phyloP scores from a whole-genome alignment of 2,797 vertebrate species.

The Hypotaenidia philippensis region DNA sequence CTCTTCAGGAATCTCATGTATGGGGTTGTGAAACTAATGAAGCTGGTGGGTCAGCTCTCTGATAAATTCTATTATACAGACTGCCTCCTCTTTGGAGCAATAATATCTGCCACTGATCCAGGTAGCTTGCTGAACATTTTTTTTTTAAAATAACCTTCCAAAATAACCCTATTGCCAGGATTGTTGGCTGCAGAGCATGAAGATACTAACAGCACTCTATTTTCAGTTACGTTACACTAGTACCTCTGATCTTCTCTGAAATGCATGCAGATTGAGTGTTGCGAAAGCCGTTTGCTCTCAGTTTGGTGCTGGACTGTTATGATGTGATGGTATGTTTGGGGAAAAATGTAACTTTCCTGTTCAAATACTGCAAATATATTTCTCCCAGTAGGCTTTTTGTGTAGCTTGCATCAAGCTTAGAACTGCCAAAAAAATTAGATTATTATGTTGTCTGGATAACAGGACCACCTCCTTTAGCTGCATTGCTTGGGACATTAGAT shows the following conservation, averaged over 20 bases:
- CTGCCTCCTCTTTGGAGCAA: conserved; percentile 96
- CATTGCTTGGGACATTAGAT: neutral
- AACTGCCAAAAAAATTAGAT: neutral
- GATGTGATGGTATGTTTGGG: neutral
- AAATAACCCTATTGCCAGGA: neutral
- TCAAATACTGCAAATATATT: neutral
- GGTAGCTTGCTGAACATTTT: conserved; percentile 78
- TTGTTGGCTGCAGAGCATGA: neutral
- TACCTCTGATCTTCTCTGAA: neutral
- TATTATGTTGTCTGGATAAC: neutral
- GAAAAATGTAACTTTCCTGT: neutral
- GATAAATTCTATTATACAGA: conserved; percentile 98
- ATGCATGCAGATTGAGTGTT: neutral
- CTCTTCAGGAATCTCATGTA: conserved; percentile 94
- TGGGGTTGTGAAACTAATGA: conserved; percentile 97
- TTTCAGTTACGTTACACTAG: neutral
- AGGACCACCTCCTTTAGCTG: neutral
- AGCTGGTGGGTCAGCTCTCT: conserved; percentile 90
- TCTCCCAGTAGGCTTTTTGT: neutral
- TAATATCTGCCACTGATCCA: conserved; percentile 98
- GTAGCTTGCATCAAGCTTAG: neutral
- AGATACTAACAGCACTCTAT: neutral
- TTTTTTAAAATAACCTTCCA: neutral
- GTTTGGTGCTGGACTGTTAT: neutral
- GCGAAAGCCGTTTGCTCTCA: neutral